Evolutionary conservation across 1,140 invertebrate species (phyloP).

Genomic region (Lasioglossum baleicum): DNA sequence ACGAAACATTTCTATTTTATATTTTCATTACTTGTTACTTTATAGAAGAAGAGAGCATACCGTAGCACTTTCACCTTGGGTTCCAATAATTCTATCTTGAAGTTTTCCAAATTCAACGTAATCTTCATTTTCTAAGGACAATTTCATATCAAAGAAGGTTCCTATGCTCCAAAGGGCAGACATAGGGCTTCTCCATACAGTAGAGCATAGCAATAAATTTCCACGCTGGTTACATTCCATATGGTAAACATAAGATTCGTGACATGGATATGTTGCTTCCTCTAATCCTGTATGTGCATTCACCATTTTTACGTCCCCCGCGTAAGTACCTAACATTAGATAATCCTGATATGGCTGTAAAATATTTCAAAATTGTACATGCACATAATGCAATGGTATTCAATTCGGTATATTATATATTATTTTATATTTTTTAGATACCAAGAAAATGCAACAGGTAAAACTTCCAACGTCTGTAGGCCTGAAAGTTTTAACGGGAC

Average conservation of each 20-base stretch:
- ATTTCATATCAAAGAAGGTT: slow-evolving; percentile 86
- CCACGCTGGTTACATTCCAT: slow-evolving; percentile 87
- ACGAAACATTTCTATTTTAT: background rate
- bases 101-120: slow-evolving; percentile 96
- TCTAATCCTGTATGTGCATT: slow-evolving; percentile 90
- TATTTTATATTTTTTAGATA: slow-evolving; percentile 69
- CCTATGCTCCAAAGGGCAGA: slow-evolving; percentile 93
- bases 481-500: slow-evolving; percentile 90
- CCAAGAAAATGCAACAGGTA: slow-evolving; percentile 89
- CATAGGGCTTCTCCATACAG: slow-evolving; percentile 89
- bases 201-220: slow-evolving; percentile 91
- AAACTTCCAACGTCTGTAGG: slow-evolving; percentile 88
- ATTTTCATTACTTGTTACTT: background rate
- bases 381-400: background rate
- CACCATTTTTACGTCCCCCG: slow-evolving; percentile 93
- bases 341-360: slow-evolving; percentile 88
- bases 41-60: slow-evolving; percentile 73
- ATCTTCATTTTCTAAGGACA: slow-evolving; percentile 89
- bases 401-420: background rate
- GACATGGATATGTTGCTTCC: slow-evolving; percentile 88
- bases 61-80: slow-evolving; percentile 87
- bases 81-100: slow-evolving; percentile 92
- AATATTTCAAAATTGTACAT: background rate
- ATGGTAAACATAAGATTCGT: slow-evolving; percentile 91
- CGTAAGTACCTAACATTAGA: slow-evolving; percentile 91